phyloP scores from a whole-genome alignment of 2,888 invertebrate species.

The Brachyptera risi region DNA sequence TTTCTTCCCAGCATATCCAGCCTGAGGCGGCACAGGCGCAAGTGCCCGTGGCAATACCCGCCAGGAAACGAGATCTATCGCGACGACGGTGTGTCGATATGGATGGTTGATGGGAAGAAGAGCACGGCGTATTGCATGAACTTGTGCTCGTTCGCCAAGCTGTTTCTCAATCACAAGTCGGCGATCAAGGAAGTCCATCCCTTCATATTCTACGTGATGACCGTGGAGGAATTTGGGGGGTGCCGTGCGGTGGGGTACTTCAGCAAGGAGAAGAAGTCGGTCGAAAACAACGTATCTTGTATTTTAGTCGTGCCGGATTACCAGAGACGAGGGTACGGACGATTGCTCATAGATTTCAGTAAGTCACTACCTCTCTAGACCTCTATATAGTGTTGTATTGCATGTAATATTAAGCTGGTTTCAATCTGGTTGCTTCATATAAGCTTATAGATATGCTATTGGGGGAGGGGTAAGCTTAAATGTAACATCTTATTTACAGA shows the following conservation, averaged over 20 bases:
- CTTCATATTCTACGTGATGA: slow-evolving; percentile 98
- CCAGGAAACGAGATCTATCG: slow-evolving; percentile 87
- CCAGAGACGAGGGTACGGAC: slow-evolving; percentile 95
- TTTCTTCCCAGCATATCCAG: slow-evolving; percentile 89
- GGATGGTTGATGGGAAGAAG: slow-evolving; percentile 90
- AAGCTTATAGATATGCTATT: no score
- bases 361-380: no score
- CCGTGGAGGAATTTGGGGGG: slow-evolving; percentile 81
- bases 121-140: slow-evolving; percentile 96
- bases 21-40: slow-evolving; percentile 76
- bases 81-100: slow-evolving; percentile 85
- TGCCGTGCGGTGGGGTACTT: slow-evolving; percentile 98
- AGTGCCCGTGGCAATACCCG: slow-evolving; percentile 94
- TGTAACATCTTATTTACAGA: no score
- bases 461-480: no score
- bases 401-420: no score
- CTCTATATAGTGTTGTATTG: no score
- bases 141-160: slow-evolving; percentile 92
- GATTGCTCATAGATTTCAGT: slow-evolving; percentile 98
- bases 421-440: no score
- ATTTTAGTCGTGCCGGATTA: slow-evolving; percentile 95
- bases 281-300: slow-evolving; percentile 98
- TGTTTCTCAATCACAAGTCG: slow-evolving; percentile 96
- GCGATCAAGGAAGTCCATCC: slow-evolving; percentile 98
- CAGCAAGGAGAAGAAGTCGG: slow-evolving; percentile 97